These are phyloP conservation scores for Agonopterix alstromeriana DNA, from an alignment of 2,888 invertebrate species.

Conservation along the genomic window DNA sequence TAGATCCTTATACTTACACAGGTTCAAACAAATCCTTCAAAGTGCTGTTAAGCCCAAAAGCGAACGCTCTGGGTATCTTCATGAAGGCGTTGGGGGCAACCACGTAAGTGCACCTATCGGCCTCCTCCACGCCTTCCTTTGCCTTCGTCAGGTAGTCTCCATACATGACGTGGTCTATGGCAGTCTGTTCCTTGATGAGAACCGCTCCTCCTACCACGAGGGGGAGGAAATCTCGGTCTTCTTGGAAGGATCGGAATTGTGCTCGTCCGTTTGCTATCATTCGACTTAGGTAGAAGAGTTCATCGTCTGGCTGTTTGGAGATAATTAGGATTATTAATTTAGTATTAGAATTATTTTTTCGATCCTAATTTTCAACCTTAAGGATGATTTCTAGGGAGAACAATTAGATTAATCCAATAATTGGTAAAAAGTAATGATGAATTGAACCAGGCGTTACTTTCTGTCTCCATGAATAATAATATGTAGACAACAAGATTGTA, in stretches of 20 bases:
- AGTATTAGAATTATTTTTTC: too few relatives aligned
- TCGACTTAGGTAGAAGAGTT: constrained; percentile 49
- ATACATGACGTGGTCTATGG: constrained; percentile 82
- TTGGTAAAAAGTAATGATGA: too few relatives aligned
- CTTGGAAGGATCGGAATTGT: constrained; percentile 41
- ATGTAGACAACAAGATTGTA: too few relatives aligned
- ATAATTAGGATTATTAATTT: too few relatives aligned
- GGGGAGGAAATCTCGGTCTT: constrained; percentile 40
- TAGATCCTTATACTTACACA: constrained; percentile 72
- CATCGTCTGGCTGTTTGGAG: constrained; percentile 46
- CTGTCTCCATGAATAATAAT: too few relatives aligned
- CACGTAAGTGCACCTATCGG: constrained; percentile 85
- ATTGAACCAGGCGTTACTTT: too few relatives aligned
- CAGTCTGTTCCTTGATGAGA: constrained; percentile 81
- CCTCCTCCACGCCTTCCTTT: constrained; percentile 72
- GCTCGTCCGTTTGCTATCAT: constrained; percentile 61
- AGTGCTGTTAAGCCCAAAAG: constrained; percentile 79
- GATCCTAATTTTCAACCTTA: too few relatives aligned
- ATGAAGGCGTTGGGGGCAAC: constrained; percentile 82
- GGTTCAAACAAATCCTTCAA: constrained; percentile 80
- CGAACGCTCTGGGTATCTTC: constrained; percentile 82
- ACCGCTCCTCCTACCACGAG: constrained; percentile 52
- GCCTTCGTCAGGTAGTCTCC: constrained; percentile 81
- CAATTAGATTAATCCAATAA: too few relatives aligned
- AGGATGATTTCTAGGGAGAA: too few relatives aligned